Conservation (phyloP, 2,113 vertebrate genomes). For the Cairina moschata region DNA sequence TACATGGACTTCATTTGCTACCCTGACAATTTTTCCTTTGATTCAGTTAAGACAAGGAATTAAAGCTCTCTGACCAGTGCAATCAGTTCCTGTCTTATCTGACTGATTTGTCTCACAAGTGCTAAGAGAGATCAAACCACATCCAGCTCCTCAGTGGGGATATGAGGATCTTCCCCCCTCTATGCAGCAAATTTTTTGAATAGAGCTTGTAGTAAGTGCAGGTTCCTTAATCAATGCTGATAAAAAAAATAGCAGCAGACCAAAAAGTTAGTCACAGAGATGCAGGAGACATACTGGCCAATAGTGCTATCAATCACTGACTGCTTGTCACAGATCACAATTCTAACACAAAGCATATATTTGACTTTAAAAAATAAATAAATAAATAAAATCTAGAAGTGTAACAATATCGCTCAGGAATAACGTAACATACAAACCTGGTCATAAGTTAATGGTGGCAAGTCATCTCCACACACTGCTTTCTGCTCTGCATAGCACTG, state of each 20-base stretch:
- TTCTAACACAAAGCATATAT: neutral
- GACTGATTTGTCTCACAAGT: neutral
- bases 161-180: neutral
- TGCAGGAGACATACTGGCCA: too few species aligned
- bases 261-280: too few species aligned
- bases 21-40: neutral
- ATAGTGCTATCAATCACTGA: too few species aligned
- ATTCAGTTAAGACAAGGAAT: neutral
- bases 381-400: neutral
- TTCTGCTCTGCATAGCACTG: slow-evolving; percentile 91
- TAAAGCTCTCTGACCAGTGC: neutral
- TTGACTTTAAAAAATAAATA: neutral
- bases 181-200: neutral
- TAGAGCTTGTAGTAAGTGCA: neutral
- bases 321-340: neutral
- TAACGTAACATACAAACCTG: slow-evolving; percentile 79
- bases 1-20: neutral
- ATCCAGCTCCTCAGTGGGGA: neutral
- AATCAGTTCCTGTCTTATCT: neutral
- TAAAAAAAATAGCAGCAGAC: neutral
- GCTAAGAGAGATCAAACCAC: neutral
- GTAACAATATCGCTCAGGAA: neutral
- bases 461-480: slow-evolving; percentile 84
- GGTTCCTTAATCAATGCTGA: neutral
- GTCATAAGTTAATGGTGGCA: slow-evolving; percentile 85